phyloP scores from a whole-genome alignment of 2,113 vertebrate species.

The Crocuta crocuta region DNA sequence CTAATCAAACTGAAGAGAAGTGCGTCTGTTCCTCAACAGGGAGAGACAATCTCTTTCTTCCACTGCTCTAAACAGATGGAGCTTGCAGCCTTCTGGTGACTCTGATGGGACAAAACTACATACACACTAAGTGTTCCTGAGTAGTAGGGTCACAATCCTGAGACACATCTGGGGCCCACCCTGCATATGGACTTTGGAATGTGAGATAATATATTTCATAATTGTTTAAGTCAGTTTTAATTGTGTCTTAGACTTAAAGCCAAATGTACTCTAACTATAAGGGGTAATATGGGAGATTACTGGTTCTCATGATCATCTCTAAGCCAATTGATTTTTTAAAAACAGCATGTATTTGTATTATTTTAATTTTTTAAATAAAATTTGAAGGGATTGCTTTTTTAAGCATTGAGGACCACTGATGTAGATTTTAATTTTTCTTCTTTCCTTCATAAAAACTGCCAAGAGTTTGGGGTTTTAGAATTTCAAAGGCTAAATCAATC shows the following conservation, averaged over 20 bases:
- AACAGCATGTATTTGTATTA: neutral
- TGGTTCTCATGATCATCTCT: neutral
- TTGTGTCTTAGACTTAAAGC: neutral
- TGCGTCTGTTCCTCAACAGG: neutral
- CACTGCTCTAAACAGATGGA: neutral
- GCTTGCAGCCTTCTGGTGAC: neutral
- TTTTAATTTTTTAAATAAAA: neutral
- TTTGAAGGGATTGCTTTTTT: neutral
- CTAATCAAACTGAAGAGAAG: neutral
- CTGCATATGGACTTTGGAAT: accelerated
- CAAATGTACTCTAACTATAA: neutral
- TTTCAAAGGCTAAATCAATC: neutral
- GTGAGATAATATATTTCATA: neutral
- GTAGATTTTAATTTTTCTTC: neutral
- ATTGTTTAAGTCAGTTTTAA: neutral
- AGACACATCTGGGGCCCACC: neutral
- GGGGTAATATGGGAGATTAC: neutral
- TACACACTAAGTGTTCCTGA: neutral
- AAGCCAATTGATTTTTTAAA: neutral
- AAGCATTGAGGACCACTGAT: neutral
- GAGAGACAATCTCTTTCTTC: neutral
- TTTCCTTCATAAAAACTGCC: neutral
- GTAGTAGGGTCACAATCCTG: neutral
- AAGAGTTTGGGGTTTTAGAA: conserved; percentile 19
- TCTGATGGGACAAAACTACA: neutral